phyloP scores from a whole-genome alignment of 2,113 vertebrate species.

The Scortum barcoo region DNA sequence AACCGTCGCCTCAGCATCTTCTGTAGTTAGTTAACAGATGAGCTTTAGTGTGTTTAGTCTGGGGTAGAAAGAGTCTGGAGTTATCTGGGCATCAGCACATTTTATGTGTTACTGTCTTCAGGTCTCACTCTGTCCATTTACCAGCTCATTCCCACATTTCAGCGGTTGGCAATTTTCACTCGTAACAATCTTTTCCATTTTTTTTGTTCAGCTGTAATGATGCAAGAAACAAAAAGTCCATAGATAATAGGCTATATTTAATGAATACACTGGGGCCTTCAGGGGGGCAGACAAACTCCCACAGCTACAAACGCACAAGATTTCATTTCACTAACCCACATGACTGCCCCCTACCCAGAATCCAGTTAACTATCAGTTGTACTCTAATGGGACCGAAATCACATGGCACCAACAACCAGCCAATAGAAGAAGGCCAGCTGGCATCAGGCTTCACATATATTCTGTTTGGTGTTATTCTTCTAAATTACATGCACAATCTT shows the following conservation, averaged over 20 bases:
- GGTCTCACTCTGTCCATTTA: constrained; percentile 1
- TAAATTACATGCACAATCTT: background rate
- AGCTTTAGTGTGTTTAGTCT: background rate
- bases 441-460: background rate
- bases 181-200: background rate
- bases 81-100: constrained; percentile 39
- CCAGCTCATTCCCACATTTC: constrained; percentile 18
- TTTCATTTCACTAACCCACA: constrained; percentile 1
- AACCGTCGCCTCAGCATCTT: constrained; percentile 41
- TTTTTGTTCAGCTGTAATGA: background rate
- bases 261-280: background rate
- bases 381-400: background rate
- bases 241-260: background rate
- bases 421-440: background rate
- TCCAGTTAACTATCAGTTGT: background rate
- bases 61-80: constrained; percentile 2
- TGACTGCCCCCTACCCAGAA: background rate
- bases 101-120: constrained; percentile 9
- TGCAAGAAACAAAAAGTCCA: background rate
- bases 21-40: constrained; percentile 19
- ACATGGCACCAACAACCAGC: background rate
- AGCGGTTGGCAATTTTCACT: constrained; percentile 1
- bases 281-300: background rate
- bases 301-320: background rate
- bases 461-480: background rate